phyloP scores from a whole-genome alignment of 2,797 vertebrate species.

The Darevskia mixta region DNA sequence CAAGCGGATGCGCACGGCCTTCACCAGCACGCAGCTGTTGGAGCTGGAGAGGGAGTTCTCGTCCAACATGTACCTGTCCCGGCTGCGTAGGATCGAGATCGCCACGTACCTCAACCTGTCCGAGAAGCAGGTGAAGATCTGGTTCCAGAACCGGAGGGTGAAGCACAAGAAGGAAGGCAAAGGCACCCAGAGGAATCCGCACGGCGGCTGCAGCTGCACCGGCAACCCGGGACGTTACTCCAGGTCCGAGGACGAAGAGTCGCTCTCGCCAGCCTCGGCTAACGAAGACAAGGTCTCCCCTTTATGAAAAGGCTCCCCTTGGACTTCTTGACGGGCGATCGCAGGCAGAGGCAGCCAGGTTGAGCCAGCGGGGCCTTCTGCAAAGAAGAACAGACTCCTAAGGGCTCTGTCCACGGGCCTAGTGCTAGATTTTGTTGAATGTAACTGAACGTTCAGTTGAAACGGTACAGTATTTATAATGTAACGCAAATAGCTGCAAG shows the following conservation, averaged over 20 bases:
- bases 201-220: constrained; percentile 91
- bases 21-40: constrained; percentile 98
- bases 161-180: constrained; percentile 99
- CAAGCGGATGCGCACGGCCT: constrained; percentile 97
- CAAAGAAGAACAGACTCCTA: not conserved
- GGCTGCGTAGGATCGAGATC: constrained; percentile 95
- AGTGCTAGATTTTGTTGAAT: not conserved
- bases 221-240: constrained; percentile 87
- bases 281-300: constrained; percentile 92
- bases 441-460: not conserved
- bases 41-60: constrained; percentile 97
- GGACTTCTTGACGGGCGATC: not conserved
- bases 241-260: constrained; percentile 95
- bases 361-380: not conserved
- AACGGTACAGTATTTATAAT: not conserved
- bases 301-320: constrained; percentile 69
- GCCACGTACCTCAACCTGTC: constrained; percentile 96
- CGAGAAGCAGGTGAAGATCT: constrained; percentile 98
- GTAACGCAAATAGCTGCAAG: not conserved
- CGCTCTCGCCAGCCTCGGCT: constrained; percentile 91
- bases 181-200: constrained; percentile 88
- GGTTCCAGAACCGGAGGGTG: constrained; percentile 98
- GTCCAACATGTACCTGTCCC: constrained; percentile 97
- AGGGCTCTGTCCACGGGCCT: not conserved
- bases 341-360: not conserved